Evolutionary conservation across 2,888 invertebrate genomes (phyloP), one percentile per base, ranked within the genome.

Genomic region (Corbicula japonica): DNA sequence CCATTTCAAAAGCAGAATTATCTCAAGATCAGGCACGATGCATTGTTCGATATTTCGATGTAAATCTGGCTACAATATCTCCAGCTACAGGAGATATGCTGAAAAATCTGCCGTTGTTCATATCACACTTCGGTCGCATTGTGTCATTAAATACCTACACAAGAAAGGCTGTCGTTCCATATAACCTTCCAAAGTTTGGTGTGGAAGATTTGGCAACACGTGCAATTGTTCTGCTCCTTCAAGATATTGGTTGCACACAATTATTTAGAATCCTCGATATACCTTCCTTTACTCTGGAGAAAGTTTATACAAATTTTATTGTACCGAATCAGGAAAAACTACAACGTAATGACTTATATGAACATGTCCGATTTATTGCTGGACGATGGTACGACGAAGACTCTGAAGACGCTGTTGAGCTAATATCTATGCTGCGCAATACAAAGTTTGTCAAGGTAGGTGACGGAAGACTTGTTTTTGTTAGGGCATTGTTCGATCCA

Each of bases 291-390:
- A 10, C 44, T 10, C n/a, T 58, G 12, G 26, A 38, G 2, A 75
- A 80, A 6, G 48, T 84, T 8, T 86, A 84, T 60, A 32, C 32
- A 1, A 18, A 34, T 4, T 69, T 69, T 21, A 58, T 86, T 38
- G 54, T 86, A 15, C 80, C 80, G 18, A 30, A 38, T 6, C 66
- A 66, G 23, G 3, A 1, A 4, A 6, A 12, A n/a, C 52, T 74
- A 48, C 58, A 38, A 26, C 60, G 48, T n/a, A 66, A 68, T 10
- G 77, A 83, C 26, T 48, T 71, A 15, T 28, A 72, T 2, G 41
- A 52, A 5, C 72, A 88, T 32, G n/a, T 80, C 30, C 60, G 60
- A 21, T 62, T 71, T 28, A 68, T 90, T 32, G 68, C 62, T 46
- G 23, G 61, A 15, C 63, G 85, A 10, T 56, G 72, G 4, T 84